These are phyloP conservation scores for Eustalomyia histrio DNA, from an alignment of 2,888 invertebrate genomes.

Conservation along the genomic window DNA sequence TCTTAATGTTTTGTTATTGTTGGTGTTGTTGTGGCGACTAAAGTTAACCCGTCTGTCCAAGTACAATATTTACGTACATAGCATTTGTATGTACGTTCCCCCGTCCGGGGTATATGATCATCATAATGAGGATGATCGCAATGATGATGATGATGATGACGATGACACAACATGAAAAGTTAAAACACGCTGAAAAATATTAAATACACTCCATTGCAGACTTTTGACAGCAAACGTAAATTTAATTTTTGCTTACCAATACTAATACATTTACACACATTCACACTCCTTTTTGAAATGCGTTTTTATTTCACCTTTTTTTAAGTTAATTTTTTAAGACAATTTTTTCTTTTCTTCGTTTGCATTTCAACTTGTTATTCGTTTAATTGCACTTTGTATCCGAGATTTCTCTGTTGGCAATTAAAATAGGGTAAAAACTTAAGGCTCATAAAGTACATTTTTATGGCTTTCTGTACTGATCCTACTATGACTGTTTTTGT, in stretches of 20 bases:
- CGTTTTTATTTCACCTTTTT: slow-evolving; percentile 31
- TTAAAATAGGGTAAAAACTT: slow-evolving; percentile 75
- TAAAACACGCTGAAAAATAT: slow-evolving; percentile 77
- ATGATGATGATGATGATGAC: slow-evolving; percentile 70
- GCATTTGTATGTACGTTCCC: slow-evolving; percentile 61
- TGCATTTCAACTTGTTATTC: slow-evolving; percentile 56
- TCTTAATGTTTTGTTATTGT: slow-evolving; percentile 53
- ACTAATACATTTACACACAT: slow-evolving; percentile 23
- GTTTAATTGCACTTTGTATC: slow-evolving; percentile 68
- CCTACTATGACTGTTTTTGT: slow-evolving; percentile 19
- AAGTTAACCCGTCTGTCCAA: slow-evolving; percentile 29
- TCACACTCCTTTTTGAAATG: slow-evolving; percentile 47
- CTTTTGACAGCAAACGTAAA: slow-evolving; percentile 78
- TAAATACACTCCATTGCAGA: slow-evolving; percentile 76
- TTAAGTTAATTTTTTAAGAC: slow-evolving; percentile 52
- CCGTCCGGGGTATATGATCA: slow-evolving; percentile 49
- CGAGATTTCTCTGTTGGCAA: slow-evolving; percentile 72
- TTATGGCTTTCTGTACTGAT: slow-evolving; percentile 69
- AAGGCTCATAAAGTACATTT: slow-evolving; percentile 75
- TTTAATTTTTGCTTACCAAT: slow-evolving; percentile 70
- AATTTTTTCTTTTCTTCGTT: slow-evolving; percentile 38
- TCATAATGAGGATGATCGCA: slow-evolving; percentile 5
- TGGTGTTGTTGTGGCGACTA: slow-evolving; percentile 42
- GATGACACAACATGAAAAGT: slow-evolving; percentile 78
- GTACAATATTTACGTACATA: slow-evolving; percentile 5